Evolutionary conservation across 1,140 invertebrate genomes (phyloP), one percentile per base, ranked within the genome.

Genomic region (Drosophila obscura): DNA sequence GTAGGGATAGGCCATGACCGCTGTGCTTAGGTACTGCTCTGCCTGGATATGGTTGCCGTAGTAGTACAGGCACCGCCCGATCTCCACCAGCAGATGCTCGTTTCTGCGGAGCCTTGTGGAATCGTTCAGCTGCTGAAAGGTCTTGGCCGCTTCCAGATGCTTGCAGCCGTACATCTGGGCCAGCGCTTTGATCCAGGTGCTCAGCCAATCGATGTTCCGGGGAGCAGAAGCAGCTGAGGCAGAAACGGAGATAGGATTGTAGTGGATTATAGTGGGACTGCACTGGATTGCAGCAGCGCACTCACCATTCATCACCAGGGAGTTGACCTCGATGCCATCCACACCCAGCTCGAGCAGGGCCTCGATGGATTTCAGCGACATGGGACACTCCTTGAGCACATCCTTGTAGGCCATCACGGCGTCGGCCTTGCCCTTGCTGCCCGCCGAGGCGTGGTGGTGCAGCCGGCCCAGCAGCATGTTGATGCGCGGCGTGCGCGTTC

Each of bases 341-440:
- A 96, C 93, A 26, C 95, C 95, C 31, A 96, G 83, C 51, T 93
- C 92, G 28, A 96, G 87, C 5, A 97, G 91, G 16, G 94, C 94
- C 80, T 94, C 94, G 1, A 95, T 94, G 19, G 95, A 94, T 80
- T 95, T 95, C 28, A 97, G 66, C 0, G 96, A 95, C 67, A 96
- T 91, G 1, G 96, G 96, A 91, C 95, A 96, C 89, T 96, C 95
- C 90, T 94, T 93, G 13, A 97, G 77, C 15, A 96, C 95, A 93
- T 96, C 96, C 90, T 96, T 96, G 82, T 95, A 96, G 22, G 94
- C 94, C 1, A 94, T 93, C 41, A 95, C 94, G 0, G 95, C 95
- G 28, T 95, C 95, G 39, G 94, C 85, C 66, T 96, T 95, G 92
- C 95, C 90, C 62, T 95, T 94, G 92, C 94, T 2, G 0, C 94